A percentile compares a stretch with the other conserved stretches of the same genome.
Conservation (phyloP, 1,140 invertebrate species). For the Latrodectus geometricus region DNA sequence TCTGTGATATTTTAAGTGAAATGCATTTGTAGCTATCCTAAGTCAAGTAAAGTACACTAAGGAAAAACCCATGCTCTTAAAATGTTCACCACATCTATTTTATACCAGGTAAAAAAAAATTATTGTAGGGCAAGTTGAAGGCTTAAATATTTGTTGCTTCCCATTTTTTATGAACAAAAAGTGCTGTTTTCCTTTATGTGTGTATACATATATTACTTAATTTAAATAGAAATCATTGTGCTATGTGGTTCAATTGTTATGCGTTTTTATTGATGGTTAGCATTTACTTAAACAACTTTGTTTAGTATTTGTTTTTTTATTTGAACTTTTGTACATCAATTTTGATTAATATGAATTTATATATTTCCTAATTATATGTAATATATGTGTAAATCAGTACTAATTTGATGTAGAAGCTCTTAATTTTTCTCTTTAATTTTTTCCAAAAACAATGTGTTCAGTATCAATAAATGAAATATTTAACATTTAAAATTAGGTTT, state of each 20-base stretch:
- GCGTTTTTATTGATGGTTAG: not conserved
- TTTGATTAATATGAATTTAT: not conserved
- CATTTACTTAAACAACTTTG: not conserved
- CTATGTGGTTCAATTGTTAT: not conserved
- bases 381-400: too few species aligned
- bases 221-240: not conserved
- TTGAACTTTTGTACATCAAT: not conserved
- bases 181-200: not conserved
- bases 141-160: not conserved
- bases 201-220: not conserved
- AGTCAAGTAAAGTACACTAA: not conserved
- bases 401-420: too few species aligned
- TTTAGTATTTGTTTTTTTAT: not conserved
- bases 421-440: too few species aligned
- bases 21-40: constrained; percentile 1
- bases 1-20: constrained; percentile 44
- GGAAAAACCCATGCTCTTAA: not conserved
- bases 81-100: not conserved
- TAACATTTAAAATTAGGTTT: too few species aligned
- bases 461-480: too few species aligned
- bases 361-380: too few species aligned
- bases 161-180: not conserved
- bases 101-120: not conserved
- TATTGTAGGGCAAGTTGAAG: not conserved
- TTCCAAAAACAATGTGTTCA: too few species aligned